Evolutionary conservation across 2,888 invertebrate species (phyloP), one percentile per base, ranked within the genome.

Genomic region (Adelphocoris suturalis): DNA sequence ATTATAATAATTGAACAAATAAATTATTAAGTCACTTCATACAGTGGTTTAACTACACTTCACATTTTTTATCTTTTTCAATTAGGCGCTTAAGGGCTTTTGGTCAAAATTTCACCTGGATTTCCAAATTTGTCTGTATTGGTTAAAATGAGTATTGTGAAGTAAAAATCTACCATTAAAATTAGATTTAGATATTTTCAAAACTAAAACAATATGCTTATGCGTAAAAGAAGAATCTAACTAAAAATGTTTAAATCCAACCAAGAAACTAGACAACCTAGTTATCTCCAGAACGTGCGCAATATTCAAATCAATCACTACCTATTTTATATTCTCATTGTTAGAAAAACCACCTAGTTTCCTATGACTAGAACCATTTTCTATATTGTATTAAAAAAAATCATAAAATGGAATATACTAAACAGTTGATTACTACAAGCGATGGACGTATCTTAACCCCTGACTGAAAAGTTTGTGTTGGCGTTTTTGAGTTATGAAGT

Each of bases 281-380:
- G 48, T 52, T 19, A 27, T 16, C 19, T 82, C 23, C 46, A 37
- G 78, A 78, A 78, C 27, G 16, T 19, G 78, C 78, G 47, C 37
- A 46, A 19, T 37, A 46, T 46, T n/a, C 37, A 28, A 46, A 78
- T 16, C 37, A 78, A 78, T 61, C 28, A 85, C 57, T 85, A 37
- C 61, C n/a, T 82, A 19, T 47, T 85, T 57, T 37, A 85, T 52
- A 61, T 28, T 37, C 4, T 82, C 27, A 7, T 86, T 61, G 0
- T 28, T 27, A 61, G 47, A 47, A 76, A 61, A 86, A 86, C 68
- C 55, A 84, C 14, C 85, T 86, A 68, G 68, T 68, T 86, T 75
- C 47, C 47, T 75, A 75, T 86, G 86, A 86, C 86, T 86, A 86
- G 86, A 86, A 86, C 68, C 37, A 85, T 85, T 85, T 85, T 82